Evolutionary conservation across 2,888 invertebrate species (phyloP).

Genomic region (Ptilodon capucinus): DNA sequence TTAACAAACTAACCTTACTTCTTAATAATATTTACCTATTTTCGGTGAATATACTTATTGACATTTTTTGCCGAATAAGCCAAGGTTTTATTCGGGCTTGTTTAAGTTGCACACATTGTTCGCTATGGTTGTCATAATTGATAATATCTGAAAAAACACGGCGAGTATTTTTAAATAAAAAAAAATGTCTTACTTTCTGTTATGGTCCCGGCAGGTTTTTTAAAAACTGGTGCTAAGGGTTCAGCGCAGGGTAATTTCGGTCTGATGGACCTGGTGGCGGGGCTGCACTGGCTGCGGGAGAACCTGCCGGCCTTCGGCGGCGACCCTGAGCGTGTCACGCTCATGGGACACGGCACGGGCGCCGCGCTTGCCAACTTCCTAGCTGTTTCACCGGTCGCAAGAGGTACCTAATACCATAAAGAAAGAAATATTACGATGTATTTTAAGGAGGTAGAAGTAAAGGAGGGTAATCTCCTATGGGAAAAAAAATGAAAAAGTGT

Average conservation of each 20-base stretch:
- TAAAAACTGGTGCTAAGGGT: slow-evolving; percentile 94
- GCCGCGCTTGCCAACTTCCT: slow-evolving; percentile 98
- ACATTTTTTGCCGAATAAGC: too few relatives aligned
- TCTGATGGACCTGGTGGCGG: slow-evolving; percentile 96
- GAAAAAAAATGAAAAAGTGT: too few relatives aligned
- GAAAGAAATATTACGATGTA: too few relatives aligned
- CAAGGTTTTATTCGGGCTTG: too few relatives aligned
- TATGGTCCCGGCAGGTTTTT: slow-evolving; percentile 85
- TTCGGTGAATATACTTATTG: too few relatives aligned
- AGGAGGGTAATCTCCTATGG: too few relatives aligned
- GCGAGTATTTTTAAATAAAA: neutral
- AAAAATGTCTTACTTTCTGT: neutral
- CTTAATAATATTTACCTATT: too few relatives aligned
- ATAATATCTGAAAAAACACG: neutral
- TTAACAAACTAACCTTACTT: too few relatives aligned
- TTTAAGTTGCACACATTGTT: too few relatives aligned
- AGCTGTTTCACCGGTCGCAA: slow-evolving; percentile 96
- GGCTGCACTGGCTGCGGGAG: slow-evolving; percentile 97
- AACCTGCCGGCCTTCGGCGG: slow-evolving; percentile 98
- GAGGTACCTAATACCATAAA: slow-evolving; percentile 85
- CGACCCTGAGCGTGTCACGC: slow-evolving; percentile 94
- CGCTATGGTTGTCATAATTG: too few relatives aligned
- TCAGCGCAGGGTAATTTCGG: slow-evolving; percentile 96
- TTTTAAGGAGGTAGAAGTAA: too few relatives aligned
- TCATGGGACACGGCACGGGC: slow-evolving; percentile 98